phyloP scores from a whole-genome alignment of 1,140 invertebrate species.

The Anoplolepis gracilipes region DNA sequence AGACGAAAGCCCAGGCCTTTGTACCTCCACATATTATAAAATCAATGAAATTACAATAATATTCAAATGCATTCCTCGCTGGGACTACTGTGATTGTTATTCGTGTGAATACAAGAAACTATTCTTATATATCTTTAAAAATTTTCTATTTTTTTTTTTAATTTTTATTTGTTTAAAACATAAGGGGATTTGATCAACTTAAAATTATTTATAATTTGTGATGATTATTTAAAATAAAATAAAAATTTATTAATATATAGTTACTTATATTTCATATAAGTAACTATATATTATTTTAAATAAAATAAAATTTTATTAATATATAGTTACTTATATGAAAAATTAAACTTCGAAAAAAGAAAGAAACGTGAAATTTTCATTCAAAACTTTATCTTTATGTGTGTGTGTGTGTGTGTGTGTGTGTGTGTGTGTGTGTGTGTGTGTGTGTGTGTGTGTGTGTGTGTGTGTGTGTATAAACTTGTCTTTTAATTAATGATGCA shows the following conservation, averaged over 20 bases:
- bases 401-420: too few species aligned
- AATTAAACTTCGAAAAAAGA: neutral
- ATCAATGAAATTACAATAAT: conserved; percentile 25
- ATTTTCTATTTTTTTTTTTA: neutral
- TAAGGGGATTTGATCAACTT: neutral
- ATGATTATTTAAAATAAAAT: neutral
- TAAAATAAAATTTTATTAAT: too few species aligned
- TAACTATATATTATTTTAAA: too few species aligned
- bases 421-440: too few species aligned
- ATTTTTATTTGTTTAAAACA: neutral
- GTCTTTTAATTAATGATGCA: neutral
- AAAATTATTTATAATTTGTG: neutral
- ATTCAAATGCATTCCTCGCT: neutral
- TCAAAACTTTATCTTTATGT: too few species aligned
- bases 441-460: too few species aligned
- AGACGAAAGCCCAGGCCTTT: neutral
- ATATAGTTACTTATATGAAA: neutral
- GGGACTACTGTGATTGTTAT: neutral
- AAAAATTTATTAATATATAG: neutral
- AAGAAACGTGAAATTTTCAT: neutral
- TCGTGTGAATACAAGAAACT: conserved; percentile 12
- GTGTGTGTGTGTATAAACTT: neutral
- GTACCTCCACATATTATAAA: neutral
- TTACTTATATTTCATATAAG: neutral
- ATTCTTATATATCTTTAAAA: neutral